phyloP scores from a whole-genome alignment of 1,140 invertebrate species.

The Halesus radiatus region DNA sequence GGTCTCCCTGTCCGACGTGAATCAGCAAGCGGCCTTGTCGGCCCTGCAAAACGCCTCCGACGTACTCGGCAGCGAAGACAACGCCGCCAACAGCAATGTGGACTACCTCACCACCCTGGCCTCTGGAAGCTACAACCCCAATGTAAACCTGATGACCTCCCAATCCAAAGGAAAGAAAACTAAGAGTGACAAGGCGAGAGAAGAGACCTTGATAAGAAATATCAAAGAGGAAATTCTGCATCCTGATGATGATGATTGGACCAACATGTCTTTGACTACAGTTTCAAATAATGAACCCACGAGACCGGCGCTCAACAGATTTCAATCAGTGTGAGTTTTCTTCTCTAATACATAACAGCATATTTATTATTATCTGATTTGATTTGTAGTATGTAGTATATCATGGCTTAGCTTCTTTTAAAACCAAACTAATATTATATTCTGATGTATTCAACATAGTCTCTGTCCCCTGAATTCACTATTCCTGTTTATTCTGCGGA shows the following conservation, averaged over 20 bases:
- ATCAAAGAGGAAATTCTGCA: slow-evolving; percentile 67
- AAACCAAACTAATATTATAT: too few species aligned
- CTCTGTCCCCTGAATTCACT: too few species aligned
- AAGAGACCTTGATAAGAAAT: slow-evolving; percentile 60
- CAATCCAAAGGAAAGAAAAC: slow-evolving; percentile 52
- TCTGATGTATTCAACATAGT: too few species aligned
- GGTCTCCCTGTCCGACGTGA: slow-evolving; percentile 39
- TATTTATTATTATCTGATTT: too few species aligned
- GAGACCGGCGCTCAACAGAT: slow-evolving; percentile 60
- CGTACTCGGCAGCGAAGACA: not conserved
- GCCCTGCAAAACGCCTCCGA: slow-evolving; percentile 58
- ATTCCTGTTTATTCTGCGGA: too few species aligned
- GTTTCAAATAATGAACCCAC: slow-evolving; percentile 61
- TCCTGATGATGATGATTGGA: slow-evolving; percentile 64
- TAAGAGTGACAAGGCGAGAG: slow-evolving; percentile 59
- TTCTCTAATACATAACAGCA: not conserved
- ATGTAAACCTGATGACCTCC: slow-evolving; percentile 64
- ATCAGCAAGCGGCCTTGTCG: slow-evolving; percentile 49
- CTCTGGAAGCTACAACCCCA: slow-evolving; percentile 54
- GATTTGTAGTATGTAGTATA: too few species aligned
- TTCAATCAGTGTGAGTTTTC: slow-evolving; percentile 62
- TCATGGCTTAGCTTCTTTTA: too few species aligned
- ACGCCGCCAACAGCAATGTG: not conserved
- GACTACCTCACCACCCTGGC: slow-evolving; percentile 45
- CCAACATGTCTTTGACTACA: slow-evolving; percentile 67